Evolutionary conservation across 2,797 vertebrate species (phyloP), one percentile per base, ranked within the genome.

Genomic region (Lutjanus campechanus): DNA sequence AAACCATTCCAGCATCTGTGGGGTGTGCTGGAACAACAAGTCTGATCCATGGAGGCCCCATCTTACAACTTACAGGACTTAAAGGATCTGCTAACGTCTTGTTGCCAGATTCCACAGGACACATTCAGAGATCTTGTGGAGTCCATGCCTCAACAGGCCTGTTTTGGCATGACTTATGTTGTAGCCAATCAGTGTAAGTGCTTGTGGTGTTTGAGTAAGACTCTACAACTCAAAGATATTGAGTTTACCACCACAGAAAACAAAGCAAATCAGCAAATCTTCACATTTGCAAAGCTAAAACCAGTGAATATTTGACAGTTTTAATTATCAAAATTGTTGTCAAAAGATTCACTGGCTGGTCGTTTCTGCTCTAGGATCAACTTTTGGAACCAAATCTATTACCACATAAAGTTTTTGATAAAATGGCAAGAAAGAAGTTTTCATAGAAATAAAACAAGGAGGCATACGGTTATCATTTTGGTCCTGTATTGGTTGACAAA

Each of bases 401-500:
- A 41, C 3, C 12, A 20, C 50, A 13, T 54, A 4, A 22, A 22
- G 5, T 17, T 36, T 2, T 29, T 29, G 29, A 29, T 29, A 29
- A 4, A 29, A 29, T 29, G 4, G 29, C 29, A 36, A 36, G 3
- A 4, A 36, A 36, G 2, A 4, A 29, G 1, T 22, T 69, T 49
- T 36, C 29, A 68, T 6, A 60, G 29, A 73, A 88, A 83, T 62
- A 73, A 80, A 76, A 84, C 63, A 64, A 51, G 1, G n/a, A 89
- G 11, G 0, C 82, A 64, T 7, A 1, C 1, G 19, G 22, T 61
- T 43, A 11, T 78, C n/a, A 77, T 49, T 83, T 91, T 90, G 87
- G 81, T 93, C 83, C 76, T 87, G 62, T 94, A 92, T 95, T 89
- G 6, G 36, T 77, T 81, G 69, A 84, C 76, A 85, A 61, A 84